These are phyloP conservation scores for Micromesistius poutassou DNA, from an alignment of 2,797 vertebrate species.

Conservation along the genomic window DNA sequence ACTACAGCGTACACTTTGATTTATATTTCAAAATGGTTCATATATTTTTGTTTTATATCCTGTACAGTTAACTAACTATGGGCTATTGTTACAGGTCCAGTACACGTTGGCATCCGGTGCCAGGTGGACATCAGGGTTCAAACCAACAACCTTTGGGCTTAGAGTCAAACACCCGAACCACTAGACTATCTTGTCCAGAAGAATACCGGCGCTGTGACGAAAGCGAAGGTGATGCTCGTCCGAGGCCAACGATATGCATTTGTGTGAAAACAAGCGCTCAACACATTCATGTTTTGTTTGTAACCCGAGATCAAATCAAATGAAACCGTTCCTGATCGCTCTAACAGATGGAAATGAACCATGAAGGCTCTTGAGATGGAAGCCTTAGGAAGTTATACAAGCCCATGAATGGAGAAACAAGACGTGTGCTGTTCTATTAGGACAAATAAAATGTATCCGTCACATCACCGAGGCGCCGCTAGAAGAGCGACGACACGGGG, in stretches of 20 bases:
- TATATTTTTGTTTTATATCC: not conserved
- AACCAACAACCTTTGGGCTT: too few relatives aligned
- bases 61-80: not conserved
- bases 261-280: not conserved
- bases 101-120: not conserved
- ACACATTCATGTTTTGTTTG: not conserved
- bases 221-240: not conserved
- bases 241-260: not conserved
- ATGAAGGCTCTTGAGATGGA: not conserved
- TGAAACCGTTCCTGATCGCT: not conserved
- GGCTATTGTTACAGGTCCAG: not conserved
- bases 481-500: not conserved
- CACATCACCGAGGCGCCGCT: not conserved
- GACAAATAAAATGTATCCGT: not conserved
- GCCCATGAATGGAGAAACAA: not conserved
- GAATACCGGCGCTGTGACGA: not conserved
- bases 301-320: not conserved
- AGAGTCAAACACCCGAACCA: not conserved
- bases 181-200: not conserved
- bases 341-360: not conserved
- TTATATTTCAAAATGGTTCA: not conserved
- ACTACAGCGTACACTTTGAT: not conserved
- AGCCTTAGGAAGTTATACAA: not conserved
- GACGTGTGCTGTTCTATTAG: not conserved
- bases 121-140: too few relatives aligned